Percentiles rank a stretch among this genome's conserved stretches.
Evolutionary conservation across 1,140 invertebrate species (phyloP).

Genomic region (Matsumurasca onukii): DNA sequence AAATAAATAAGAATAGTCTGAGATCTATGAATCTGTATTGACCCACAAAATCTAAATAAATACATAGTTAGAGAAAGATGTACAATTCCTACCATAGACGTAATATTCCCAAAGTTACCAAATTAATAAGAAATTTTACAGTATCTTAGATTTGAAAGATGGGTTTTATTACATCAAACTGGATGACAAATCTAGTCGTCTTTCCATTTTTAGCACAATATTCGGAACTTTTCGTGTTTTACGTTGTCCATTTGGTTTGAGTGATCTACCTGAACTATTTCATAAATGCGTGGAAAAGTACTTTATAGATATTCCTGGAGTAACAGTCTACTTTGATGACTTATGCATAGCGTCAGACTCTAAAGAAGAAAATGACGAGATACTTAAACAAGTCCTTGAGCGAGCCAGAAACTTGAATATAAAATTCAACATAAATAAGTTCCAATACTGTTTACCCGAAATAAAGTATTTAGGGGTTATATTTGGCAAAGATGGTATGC

Average conservation of each 20-base stretch:
- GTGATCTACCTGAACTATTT: too few relatives aligned
- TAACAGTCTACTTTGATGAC: slow-evolving; percentile 41
- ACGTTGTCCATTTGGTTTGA: slow-evolving; percentile 47
- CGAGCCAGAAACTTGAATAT: slow-evolving; percentile 34
- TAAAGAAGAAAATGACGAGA: slow-evolving; percentile 26
- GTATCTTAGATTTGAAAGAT: too few relatives aligned
- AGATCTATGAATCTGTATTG: slow-evolving; percentile 22
- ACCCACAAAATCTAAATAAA: too few relatives aligned
- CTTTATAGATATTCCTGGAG: too few relatives aligned
- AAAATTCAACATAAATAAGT: slow-evolving; percentile 33
- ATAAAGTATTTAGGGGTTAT: slow-evolving; percentile 32
- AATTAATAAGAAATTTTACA: too few relatives aligned
- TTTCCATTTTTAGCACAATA: slow-evolving; percentile 35
- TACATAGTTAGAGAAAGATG: too few relatives aligned
- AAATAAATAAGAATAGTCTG: slow-evolving; percentile 35
- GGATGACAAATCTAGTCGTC: too few relatives aligned
- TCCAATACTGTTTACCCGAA: too few relatives aligned
- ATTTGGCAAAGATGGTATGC: slow-evolving; percentile 31
- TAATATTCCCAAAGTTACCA: slow-evolving; percentile 34
- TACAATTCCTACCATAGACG: slow-evolving; percentile 34
- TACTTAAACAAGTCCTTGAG: slow-evolving; percentile 31
- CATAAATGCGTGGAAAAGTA: too few relatives aligned
- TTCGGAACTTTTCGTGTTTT: slow-evolving; percentile 45
- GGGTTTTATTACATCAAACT: too few relatives aligned
- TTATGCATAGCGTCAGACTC: background rate